A percentile compares a stretch with the other conserved stretches of the same genome.
These are phyloP conservation scores for Andrena trimmerana DNA, from an alignment of 2,888 invertebrate genomes.

Conservation along the genomic window DNA sequence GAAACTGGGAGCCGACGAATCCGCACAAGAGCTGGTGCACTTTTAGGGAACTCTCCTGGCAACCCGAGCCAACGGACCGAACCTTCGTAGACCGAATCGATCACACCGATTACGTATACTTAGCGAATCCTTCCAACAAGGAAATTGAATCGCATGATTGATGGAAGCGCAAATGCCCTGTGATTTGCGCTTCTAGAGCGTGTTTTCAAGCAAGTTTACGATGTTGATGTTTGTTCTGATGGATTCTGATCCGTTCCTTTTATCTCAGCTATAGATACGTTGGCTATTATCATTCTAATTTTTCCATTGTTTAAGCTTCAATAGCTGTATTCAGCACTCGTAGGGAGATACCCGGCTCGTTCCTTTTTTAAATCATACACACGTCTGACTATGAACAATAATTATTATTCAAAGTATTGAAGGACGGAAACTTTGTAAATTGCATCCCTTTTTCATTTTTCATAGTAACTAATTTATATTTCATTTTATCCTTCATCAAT, in stretches of 20 bases:
- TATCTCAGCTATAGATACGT: neutral
- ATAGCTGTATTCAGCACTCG: no score
- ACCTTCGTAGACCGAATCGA: conserved; percentile 61
- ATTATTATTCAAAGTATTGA: no score
- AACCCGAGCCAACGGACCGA: conserved; percentile 62
- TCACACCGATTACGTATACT: conserved; percentile 58
- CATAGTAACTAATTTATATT: no score
- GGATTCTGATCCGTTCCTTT: neutral
- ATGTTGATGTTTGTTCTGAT: neutral
- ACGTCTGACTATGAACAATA: no score
- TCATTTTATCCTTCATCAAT: no score
- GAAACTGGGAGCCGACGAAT: conserved; percentile 79
- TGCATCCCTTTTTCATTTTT: no score
- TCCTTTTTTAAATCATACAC: no score
- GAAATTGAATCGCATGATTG: conserved; percentile 47
- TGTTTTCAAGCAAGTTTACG: conserved; percentile 4
- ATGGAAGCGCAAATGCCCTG: conserved; percentile 22
- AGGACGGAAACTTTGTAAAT: no score
- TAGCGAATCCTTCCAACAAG: conserved; percentile 31
- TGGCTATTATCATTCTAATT: no score
- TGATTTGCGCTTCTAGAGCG: neutral
- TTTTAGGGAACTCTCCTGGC: conserved; percentile 80
- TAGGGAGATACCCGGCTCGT: no score
- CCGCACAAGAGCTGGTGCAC: conserved; percentile 82
- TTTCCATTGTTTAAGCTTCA: no score